Conservation (phyloP, 2,797 vertebrate genomes). For the Crocodylus rhombifer region DNA sequence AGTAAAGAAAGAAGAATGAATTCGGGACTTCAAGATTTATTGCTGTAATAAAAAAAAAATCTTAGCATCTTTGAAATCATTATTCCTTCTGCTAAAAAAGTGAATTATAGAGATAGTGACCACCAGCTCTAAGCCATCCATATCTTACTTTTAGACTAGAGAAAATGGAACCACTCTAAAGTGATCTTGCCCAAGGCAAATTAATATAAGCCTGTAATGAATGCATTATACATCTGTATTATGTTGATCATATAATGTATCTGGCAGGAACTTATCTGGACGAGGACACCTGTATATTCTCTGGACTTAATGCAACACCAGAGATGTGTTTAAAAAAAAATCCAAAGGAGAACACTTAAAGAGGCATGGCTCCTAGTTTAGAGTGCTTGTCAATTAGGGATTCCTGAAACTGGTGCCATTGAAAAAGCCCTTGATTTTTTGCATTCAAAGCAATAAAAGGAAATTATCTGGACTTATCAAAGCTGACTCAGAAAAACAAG, state of each 20-base stretch:
- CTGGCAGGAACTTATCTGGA: neutral
- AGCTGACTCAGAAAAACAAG: neutral
- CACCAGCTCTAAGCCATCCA: neutral
- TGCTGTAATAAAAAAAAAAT: neutral
- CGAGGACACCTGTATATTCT: neutral
- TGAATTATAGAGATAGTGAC: neutral
- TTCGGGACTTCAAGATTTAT: neutral
- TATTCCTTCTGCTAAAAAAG: neutral
- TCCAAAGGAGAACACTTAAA: neutral
- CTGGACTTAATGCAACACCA: neutral
- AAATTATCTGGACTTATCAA: neutral
- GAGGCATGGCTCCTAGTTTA: neutral
- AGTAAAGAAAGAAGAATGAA: neutral
- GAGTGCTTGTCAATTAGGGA: neutral
- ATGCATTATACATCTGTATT: neutral
- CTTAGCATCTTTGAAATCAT: neutral
- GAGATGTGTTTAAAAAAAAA: neutral
- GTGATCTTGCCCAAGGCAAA: neutral
- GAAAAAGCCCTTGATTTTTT: neutral
- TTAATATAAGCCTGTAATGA: neutral
- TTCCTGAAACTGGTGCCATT: neutral
- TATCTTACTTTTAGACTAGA: neutral
- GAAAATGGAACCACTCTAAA: neutral
- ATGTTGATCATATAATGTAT: neutral
- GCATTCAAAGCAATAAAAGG: neutral